Evolutionary conservation across 2,113 vertebrate genomes (phyloP).

Genomic region (Bubo scandiacus): DNA sequence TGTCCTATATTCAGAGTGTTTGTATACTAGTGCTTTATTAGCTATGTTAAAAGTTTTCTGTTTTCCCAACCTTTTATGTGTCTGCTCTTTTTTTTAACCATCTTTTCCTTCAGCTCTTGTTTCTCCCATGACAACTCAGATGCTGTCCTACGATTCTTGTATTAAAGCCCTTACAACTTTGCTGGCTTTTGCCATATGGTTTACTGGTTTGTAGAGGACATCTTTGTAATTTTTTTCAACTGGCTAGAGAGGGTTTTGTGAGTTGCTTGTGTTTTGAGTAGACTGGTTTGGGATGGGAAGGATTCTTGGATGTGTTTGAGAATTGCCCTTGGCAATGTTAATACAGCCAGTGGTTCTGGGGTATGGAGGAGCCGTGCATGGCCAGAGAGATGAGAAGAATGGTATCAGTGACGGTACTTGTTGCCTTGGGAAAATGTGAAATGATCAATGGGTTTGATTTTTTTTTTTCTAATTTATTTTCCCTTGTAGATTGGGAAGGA

Average conservation of each 20-base stretch:
- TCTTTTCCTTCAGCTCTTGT: not conserved
- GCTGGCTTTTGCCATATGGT: not conserved
- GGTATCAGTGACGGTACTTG: not conserved
- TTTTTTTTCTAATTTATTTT: not conserved
- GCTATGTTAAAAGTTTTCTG: not conserved
- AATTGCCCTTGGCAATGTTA: not conserved
- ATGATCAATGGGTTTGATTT: not conserved
- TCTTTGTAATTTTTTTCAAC: not conserved
- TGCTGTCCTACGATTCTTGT: not conserved
- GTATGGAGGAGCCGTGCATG: not conserved
- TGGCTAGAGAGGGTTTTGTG: not conserved
- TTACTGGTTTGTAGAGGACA: not conserved
- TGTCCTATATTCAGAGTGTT: not conserved
- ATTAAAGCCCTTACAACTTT: not conserved
- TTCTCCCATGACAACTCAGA: not conserved
- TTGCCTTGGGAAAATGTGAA: not conserved
- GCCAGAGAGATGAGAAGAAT: not conserved
- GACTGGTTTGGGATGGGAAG: not conserved
- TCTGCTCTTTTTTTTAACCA: not conserved
- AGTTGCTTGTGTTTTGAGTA: not conserved
- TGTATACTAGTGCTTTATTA: not conserved
- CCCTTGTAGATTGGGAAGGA: constrained; percentile 89
- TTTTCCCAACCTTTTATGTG: not conserved
- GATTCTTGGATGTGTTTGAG: not conserved
- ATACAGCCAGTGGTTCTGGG: not conserved